Base-by-base conservation (phyloP, 2,888 invertebrate species). In the Drosophila vallismaia region DNA sequence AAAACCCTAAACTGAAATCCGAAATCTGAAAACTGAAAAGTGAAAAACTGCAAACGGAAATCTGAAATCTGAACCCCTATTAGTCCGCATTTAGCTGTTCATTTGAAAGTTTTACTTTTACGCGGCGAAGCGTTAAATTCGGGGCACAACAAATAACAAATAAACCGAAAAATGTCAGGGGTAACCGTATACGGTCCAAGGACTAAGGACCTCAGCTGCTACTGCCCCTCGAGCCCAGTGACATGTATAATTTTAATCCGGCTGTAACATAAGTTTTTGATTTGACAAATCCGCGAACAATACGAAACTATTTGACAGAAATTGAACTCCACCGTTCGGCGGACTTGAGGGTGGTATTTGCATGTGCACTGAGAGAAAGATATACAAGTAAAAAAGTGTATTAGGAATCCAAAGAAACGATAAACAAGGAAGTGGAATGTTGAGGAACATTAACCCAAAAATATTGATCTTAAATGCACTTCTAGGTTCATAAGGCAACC, bases 61-160 rank as follows among this genome's bases (percentile, higher is more conserved):
- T 19, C 74, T 90, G 90, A 88, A 89, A 89, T 89, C 79, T 88
- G 89, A 90, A 90, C 90, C 90, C 90, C 89, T 90, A 90, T 90
- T 90, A 90, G 90, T 80, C 88, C 84, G 86, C 89, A 89, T 89
- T 90, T 89, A 90, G 77, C 90, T 90, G 90, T 90, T 90, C 90
- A 90, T 90, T 90, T 90, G 84, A 89, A 89, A 88, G 89, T 90
- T 89, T 85, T 80, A 88, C 64, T 84, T 88, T 89, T 83, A 80
- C 76, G 87, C 89, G 88, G 75, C 88, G 90, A 88, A 88, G 90
- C 89, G 89, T 90, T 89, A 90, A 90, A 90, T 90, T 89, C 36
- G 36, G 88, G 82, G 82, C 77, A 84, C 86, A 88, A 84, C 78
- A 88, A 66, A 67, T 74, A 74, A 40, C 19, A 64, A 40, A 38